Evolutionary conservation across 2,888 invertebrate genomes (phyloP).

Genomic region (Leucoptera coffeella): DNA sequence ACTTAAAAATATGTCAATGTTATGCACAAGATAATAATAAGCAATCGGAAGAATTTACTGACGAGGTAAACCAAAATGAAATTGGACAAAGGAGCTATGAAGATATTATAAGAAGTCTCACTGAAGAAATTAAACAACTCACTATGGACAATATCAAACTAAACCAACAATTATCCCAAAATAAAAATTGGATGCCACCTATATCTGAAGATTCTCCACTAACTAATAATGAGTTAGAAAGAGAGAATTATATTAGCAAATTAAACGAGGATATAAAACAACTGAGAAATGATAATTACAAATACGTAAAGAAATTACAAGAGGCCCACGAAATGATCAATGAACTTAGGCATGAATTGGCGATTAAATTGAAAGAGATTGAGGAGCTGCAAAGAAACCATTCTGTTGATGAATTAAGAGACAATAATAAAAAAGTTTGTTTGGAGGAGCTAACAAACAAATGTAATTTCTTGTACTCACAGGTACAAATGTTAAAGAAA

Average conservation of each 20-base stretch:
- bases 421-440: constrained; percentile 34
- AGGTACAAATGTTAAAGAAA: constrained; percentile 36
- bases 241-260: too few relatives aligned
- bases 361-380: constrained; percentile 30
- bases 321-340: constrained; percentile 27
- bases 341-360: constrained; percentile 32
- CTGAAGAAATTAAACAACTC: constrained; percentile 34
- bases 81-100: constrained; percentile 27
- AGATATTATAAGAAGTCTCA: constrained; percentile 34
- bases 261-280: too few relatives aligned
- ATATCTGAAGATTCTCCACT: too few relatives aligned
- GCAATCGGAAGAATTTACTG: constrained; percentile 35
- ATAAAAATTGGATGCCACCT: too few relatives aligned
- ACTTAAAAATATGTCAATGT: too few relatives aligned
- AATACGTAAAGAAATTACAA: constrained; percentile 29
- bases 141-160: constrained; percentile 37
- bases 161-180: constrained; percentile 29
- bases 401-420: constrained; percentile 35
- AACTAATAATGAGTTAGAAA: too few relatives aligned
- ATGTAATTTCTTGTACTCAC: constrained; percentile 33
- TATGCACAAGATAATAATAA: too few relatives aligned
- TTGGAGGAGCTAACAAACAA: constrained; percentile 34
- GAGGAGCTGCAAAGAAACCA: constrained; percentile 40
- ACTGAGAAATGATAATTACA: constrained; percentile 37
- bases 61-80: constrained; percentile 15